Conservation (phyloP, 2,888 invertebrate genomes). For the Synanthedon myopaeformis region DNA sequence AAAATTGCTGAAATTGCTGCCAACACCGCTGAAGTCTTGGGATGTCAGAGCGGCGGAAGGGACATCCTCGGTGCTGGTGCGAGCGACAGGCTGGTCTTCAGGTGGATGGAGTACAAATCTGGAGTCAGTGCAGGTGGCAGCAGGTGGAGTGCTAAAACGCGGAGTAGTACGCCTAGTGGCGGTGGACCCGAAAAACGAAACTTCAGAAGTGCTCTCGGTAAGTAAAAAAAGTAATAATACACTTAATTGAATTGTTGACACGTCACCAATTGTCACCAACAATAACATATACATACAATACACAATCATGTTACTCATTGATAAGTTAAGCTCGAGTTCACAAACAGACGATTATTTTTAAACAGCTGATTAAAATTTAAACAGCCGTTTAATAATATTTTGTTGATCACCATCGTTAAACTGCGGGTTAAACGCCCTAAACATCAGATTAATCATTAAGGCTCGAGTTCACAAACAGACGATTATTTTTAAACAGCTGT, state of each 20-base stretch:
- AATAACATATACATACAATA: too few species aligned
- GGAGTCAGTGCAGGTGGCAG: slow-evolving; percentile 37
- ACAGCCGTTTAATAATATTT: too few species aligned
- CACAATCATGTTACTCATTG: too few species aligned
- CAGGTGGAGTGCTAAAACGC: slow-evolving; percentile 33
- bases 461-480: too few species aligned
- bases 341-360: too few species aligned
- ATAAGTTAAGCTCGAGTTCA: too few species aligned
- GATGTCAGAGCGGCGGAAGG: slow-evolving; percentile 21
- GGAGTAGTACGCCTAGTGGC: slow-evolving; percentile 27
- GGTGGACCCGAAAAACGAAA: slow-evolving; percentile 5
- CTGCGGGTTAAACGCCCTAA: too few species aligned
- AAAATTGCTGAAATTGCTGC: slow-evolving; percentile 15
- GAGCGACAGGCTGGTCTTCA: slow-evolving; percentile 21
- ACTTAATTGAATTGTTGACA: not conserved
- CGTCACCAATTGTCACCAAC: not conserved
- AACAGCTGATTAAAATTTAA: too few species aligned
- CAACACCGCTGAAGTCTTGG: slow-evolving; percentile 17
- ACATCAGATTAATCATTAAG: too few species aligned
- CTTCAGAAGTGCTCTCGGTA: slow-evolving; percentile 13
- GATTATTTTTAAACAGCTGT: too few species aligned
- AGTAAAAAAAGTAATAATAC: slow-evolving; percentile 3
- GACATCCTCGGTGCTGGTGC: slow-evolving; percentile 29
- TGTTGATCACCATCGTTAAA: too few species aligned
- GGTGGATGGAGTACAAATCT: slow-evolving; percentile 19